Percentiles rank a stretch among this genome's conserved stretches.
Evolutionary conservation across 2,113 vertebrate genomes (phyloP).

Genomic region (western clawed frog (Xenopus tropicalis)): UCB_Xtro_10.0 CM004446.2:92520501-92521000

Average conservation of each 20-base stretch:
- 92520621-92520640: neutral
- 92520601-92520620: neutral
- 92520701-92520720: neutral
- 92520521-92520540: too few species aligned
- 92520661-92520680: constrained; percentile 2
- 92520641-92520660: constrained; percentile 2
- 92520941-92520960: too few species aligned
- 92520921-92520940: too few species aligned
- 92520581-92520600: neutral
- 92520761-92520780: neutral
- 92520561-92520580: neutral
- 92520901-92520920: too few species aligned
- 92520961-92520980: too few species aligned
- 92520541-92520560: neutral
- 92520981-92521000: too few species aligned
- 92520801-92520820: too few species aligned
- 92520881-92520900: too few species aligned
- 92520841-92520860: too few species aligned
- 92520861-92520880: too few species aligned
- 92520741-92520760: neutral
- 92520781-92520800: neutral
- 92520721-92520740: constrained; percentile 5
- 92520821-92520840: too few species aligned
- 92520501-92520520: too few species aligned
- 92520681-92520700: neutral